phyloP scores from a whole-genome alignment of 1,140 invertebrate genomes.

The Brachystomella parvula region DNA sequence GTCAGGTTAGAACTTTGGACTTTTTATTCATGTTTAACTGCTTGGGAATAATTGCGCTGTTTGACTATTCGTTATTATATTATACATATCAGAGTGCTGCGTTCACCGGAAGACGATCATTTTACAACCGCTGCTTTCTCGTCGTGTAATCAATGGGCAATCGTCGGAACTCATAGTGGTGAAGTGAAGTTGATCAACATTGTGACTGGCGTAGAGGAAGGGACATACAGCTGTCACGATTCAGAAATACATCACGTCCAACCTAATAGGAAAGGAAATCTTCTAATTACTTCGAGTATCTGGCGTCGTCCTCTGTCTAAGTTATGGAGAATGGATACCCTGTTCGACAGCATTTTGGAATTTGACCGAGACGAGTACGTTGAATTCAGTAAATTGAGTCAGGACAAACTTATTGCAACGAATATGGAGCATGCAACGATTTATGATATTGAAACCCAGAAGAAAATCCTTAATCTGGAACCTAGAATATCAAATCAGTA shows the following conservation, averaged over 20 bases:
- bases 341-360: constrained; percentile 34
- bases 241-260: constrained; percentile 73
- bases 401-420: constrained; percentile 54
- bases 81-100: constrained; percentile 14
- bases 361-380: constrained; percentile 79
- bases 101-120: constrained; percentile 14
- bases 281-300: constrained; percentile 75
- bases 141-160: constrained; percentile 66
- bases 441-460: constrained; percentile 79
- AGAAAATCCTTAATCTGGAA: constrained; percentile 61
- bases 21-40: background rate
- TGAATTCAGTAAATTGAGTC: constrained; percentile 79
- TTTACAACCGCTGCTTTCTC: constrained; percentile 38
- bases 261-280: constrained; percentile 59
- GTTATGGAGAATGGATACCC: constrained; percentile 65
- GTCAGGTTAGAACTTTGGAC: constrained; percentile 13
- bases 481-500: constrained; percentile 84
- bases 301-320: constrained; percentile 74
- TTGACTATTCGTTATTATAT: constrained; percentile 17
- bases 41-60: constrained; percentile 1
- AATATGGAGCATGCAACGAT: constrained; percentile 44
- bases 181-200: constrained; percentile 81
- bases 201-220: constrained; percentile 67
- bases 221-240: constrained; percentile 69
- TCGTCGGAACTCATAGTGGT: constrained; percentile 77